Evolutionary conservation across 64 coral and sea anemone species (phyloP).

Genomic region (Stichodactyla helianthus): DNA sequence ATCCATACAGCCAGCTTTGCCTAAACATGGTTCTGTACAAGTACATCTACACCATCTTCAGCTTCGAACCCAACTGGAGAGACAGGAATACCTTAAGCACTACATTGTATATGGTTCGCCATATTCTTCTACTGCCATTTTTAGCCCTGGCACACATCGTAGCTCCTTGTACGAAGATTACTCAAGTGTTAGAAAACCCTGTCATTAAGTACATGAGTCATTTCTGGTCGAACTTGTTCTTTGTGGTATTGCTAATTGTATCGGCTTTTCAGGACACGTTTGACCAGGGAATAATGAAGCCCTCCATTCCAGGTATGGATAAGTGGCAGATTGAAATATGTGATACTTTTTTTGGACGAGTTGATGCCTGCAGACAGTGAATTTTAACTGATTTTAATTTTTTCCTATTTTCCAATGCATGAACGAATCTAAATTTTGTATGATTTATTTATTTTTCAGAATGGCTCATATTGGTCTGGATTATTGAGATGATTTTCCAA

Average conservation of each 20-base stretch:
- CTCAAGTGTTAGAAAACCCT: slow-evolving; percentile 26
- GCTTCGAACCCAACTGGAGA: slow-evolving; percentile 28
- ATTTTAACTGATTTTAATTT: no score
- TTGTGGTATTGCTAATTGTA: slow-evolving; percentile 37
- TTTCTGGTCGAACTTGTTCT: slow-evolving; percentile 37
- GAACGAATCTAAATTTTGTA: no score
- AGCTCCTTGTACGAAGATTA: not conserved
- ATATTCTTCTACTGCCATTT: slow-evolving; percentile 57
- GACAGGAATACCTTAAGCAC: slow-evolving; percentile 9
- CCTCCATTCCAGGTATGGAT: slow-evolving; percentile 9
- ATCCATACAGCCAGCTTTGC: slow-evolving; percentile 69
- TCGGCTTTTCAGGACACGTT: slow-evolving; percentile 70
- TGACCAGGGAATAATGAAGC: not conserved
- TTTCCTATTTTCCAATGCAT: no score
- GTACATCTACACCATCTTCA: slow-evolving; percentile 25
- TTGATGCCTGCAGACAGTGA: no score
- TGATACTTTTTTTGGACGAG: no score
- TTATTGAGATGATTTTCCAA: slow-evolving; percentile 53
- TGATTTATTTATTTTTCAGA: slow-evolving; percentile 36
- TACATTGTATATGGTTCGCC: slow-evolving; percentile 2
- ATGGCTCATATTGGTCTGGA: slow-evolving; percentile 64
- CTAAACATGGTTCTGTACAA: slow-evolving; percentile 51
- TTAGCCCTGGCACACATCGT: slow-evolving; percentile 36
- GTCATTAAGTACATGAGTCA: slow-evolving; percentile 66
- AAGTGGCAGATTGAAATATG: no score